Percentiles rank a stretch among this genome's conserved stretches.
These are phyloP conservation scores for Cyphomyrus plagiostoma DNA, from an alignment of 2,113 vertebrate genomes.

Conservation along the genomic window DNA sequence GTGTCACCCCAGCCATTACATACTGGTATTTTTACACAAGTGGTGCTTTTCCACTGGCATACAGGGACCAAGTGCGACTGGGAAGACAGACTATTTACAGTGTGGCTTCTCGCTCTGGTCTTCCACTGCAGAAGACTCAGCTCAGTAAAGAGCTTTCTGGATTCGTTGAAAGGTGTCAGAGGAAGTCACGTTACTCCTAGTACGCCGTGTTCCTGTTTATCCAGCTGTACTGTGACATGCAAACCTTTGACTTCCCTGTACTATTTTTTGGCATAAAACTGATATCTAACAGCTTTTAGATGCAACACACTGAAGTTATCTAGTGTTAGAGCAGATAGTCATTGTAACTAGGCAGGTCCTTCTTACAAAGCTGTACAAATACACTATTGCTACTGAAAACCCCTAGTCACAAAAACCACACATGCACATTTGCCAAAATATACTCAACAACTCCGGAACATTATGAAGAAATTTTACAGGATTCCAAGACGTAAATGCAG, in stretches of 20 bases:
- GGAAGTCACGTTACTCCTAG: not conserved
- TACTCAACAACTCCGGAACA: conserved; percentile 27
- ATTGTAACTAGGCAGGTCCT: not conserved
- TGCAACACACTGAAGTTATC: not conserved
- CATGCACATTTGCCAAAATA: not conserved
- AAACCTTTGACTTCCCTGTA: not conserved
- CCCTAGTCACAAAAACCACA: not conserved
- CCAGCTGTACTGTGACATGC: not conserved
- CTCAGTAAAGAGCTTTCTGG: not conserved
- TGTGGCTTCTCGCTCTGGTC: not conserved
- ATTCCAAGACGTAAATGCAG: conserved; percentile 26
- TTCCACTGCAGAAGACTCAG: not conserved
- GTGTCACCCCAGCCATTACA: not conserved
- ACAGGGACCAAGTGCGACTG: not conserved
- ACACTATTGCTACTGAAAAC: not conserved
- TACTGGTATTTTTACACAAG: not conserved
- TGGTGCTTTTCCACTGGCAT: not conserved
- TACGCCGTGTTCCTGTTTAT: not conserved
- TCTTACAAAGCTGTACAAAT: not conserved
- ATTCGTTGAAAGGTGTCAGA: not conserved
- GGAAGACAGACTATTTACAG: not conserved
- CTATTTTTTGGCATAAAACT: not conserved
- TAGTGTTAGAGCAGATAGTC: not conserved
- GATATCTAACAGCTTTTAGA: not conserved
- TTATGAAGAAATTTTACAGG: conserved; percentile 41